These are phyloP conservation scores for Symphodus melops DNA, from an alignment of 2,113 vertebrate genomes.

Conservation along the genomic window DNA sequence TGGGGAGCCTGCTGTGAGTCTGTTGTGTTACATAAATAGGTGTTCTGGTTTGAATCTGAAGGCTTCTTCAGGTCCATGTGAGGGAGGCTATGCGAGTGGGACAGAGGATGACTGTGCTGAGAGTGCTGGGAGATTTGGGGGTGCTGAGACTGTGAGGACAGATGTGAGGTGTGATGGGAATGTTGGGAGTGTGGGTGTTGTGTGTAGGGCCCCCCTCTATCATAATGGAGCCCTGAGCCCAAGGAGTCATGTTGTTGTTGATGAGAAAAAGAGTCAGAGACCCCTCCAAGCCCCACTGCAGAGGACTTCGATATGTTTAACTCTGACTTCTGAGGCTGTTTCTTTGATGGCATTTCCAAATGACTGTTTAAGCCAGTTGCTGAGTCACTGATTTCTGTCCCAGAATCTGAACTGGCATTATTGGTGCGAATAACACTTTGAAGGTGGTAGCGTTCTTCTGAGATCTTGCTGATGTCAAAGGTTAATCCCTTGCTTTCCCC, in stretches of 20 bases:
- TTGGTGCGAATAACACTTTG: conserved; percentile 95
- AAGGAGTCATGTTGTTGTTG: conserved; percentile 86
- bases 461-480: conserved; percentile 84
- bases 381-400: conserved; percentile 78
- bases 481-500: conserved; percentile 78
- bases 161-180: conserved; percentile 77
- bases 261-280: conserved; percentile 74
- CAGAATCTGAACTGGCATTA: conserved; percentile 83
- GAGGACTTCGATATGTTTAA: conserved; percentile 70
- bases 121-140: conserved; percentile 60
- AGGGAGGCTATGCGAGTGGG: conserved; percentile 69
- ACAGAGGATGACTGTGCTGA: conserved; percentile 78
- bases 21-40: conserved; percentile 82
- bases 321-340: conserved; percentile 86
- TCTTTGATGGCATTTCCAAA: conserved; percentile 89
- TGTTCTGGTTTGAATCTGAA: conserved; percentile 77
- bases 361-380: conserved; percentile 82
- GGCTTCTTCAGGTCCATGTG: conserved; percentile 82
- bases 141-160: conserved; percentile 78
- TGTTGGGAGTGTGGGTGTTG: conserved; percentile 81
- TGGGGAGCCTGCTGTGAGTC: conserved; percentile 83
- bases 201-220: conserved; percentile 83
- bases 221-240: conserved; percentile 92
- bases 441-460: conserved; percentile 90
- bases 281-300: conserved; percentile 52